phyloP scores from a whole-genome alignment of 2,888 invertebrate species.

The Trachelus tabidus region DNA sequence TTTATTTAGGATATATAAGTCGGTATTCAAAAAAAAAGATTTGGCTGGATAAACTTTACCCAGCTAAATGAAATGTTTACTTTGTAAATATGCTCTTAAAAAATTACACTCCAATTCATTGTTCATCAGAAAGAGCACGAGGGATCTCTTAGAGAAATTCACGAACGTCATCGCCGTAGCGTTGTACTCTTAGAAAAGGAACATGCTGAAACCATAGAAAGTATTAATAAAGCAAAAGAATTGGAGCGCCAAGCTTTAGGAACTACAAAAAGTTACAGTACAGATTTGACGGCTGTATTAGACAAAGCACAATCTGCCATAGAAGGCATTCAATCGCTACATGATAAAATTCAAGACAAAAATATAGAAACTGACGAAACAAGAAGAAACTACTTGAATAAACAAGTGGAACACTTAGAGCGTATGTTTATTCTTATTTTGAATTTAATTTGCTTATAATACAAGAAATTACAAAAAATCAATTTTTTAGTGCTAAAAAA shows the following conservation, averaged over 20 bases:
- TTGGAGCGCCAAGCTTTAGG: constrained; percentile 50
- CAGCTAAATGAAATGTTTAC: neutral
- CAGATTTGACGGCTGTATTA: constrained; percentile 49
- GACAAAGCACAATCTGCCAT: constrained; percentile 48
- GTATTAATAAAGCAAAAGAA: constrained; percentile 53
- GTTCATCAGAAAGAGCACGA: constrained; percentile 42
- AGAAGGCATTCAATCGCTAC: constrained; percentile 42
- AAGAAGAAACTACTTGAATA: constrained; percentile 42
- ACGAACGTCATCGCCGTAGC: constrained; percentile 46
- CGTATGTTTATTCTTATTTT: constrained; percentile 36
- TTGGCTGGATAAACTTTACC: neutral
- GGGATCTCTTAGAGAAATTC: constrained; percentile 46
- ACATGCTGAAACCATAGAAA: constrained; percentile 52
- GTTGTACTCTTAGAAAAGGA: constrained; percentile 51
- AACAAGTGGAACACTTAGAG: constrained; percentile 50
- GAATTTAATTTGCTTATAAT: constrained; percentile 8
- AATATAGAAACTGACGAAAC: constrained; percentile 37
- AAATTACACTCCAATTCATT: neutral
- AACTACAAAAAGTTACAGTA: constrained; percentile 44
- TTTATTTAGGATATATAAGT: neutral
- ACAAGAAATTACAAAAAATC: constrained; percentile 3
- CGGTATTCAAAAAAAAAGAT: constrained; percentile 1
- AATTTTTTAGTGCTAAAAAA: constrained; percentile 45
- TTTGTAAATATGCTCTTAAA: neutral
- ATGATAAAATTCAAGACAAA: constrained; percentile 44